Conservation (phyloP, 2,113 vertebrate genomes). For the Macaca fascicularis region T2T-MFA8v1.1 NC_088385.1:3629001-3629500, state of each 20-base stretch:
- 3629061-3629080: neutral
- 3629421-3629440: neutral
- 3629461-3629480: neutral
- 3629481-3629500: neutral
- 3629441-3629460: neutral
- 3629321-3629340: neutral
- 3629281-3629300: neutral
- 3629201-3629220: no score
- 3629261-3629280: neutral
- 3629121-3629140: neutral
- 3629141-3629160: neutral
- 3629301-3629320: neutral
- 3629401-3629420: neutral
- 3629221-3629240: no score
- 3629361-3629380: neutral
- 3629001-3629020: conserved; percentile 80
- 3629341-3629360: neutral
- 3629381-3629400: neutral
- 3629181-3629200: neutral
- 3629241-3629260: neutral
- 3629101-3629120: neutral
- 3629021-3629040: conserved; percentile 90
- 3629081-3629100: neutral
- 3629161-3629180: neutral
- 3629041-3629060: neutral